These are phyloP conservation scores for Agriopis marginaria DNA, from an alignment of 2,888 invertebrate genomes.

Conservation along the genomic window DNA sequence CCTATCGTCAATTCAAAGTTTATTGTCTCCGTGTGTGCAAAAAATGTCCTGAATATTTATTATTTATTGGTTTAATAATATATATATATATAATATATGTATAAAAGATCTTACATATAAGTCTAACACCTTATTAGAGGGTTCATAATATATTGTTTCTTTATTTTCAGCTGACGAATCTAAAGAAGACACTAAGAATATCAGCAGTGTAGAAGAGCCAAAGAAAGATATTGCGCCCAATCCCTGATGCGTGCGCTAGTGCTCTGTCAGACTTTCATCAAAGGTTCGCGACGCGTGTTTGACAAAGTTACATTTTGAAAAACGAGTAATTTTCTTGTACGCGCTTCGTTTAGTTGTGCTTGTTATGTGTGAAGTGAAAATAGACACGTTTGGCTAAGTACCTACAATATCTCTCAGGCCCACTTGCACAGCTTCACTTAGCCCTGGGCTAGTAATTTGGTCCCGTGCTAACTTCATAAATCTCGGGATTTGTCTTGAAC, in stretches of 20 bases:
- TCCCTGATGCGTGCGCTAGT: constrained; percentile 85
- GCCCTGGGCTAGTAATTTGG: too few species aligned
- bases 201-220: constrained; percentile 86
- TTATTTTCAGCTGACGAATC: constrained; percentile 86
- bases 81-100: too few species aligned
- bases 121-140: neutral
- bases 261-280: constrained; percentile 29
- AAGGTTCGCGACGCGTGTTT: constrained; percentile 38
- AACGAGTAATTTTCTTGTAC: constrained; percentile 39
- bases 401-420: neutral
- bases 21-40: too few species aligned
- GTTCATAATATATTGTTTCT: constrained; percentile 43
- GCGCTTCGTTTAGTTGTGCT: constrained; percentile 40
- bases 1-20: neutral
- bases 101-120: neutral
- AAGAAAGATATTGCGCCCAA: constrained; percentile 89
- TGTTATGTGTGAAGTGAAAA: constrained; percentile 39
- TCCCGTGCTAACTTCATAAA: too few species aligned
- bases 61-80: too few species aligned
- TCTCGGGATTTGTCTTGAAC: too few species aligned
- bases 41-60: too few species aligned
- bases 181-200: constrained; percentile 87
- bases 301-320: constrained; percentile 18
- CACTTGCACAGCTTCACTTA: too few species aligned
- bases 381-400: constrained; percentile 4